phyloP scores from a whole-genome alignment of 2,888 invertebrate genomes.

The Lamellibrachia columna region DNA sequence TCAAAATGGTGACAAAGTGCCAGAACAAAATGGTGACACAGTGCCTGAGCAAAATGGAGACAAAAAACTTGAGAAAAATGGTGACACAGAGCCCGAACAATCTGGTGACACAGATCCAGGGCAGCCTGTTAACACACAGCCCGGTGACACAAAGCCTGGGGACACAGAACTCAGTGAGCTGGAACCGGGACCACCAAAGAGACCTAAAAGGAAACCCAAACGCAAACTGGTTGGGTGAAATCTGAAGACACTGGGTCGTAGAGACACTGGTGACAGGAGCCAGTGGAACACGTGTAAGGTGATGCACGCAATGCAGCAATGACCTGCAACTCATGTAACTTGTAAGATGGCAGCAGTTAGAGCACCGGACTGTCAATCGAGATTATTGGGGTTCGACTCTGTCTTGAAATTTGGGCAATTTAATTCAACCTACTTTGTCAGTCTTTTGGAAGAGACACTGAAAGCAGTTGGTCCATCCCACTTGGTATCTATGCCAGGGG shows the following conservation, averaged over 20 bases:
- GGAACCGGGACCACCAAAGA: neutral
- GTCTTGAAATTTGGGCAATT: too few species aligned
- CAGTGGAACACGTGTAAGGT: neutral
- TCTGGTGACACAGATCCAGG: neutral
- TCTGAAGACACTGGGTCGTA: too few species aligned
- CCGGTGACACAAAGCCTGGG: too few species aligned
- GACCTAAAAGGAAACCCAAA: neutral
- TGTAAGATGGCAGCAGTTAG: neutral
- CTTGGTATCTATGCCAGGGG: too few species aligned
- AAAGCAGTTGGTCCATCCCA: too few species aligned
- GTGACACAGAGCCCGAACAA: too few species aligned
- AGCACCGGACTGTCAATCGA: neutral
- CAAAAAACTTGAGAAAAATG: neutral
- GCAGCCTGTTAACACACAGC: too few species aligned
- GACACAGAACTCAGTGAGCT: too few species aligned
- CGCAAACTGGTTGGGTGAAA: neutral
- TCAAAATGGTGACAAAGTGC: neutral
- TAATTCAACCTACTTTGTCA: too few species aligned
- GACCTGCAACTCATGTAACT: neutral
- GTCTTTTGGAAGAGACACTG: neutral
- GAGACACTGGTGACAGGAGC: neutral
- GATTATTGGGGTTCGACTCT: too few species aligned
- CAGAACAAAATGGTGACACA: neutral
- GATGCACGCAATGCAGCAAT: neutral
- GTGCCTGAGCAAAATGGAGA: neutral